phyloP scores from a whole-genome alignment of 92 coral and sea anemone species.

The Paragorgia papillata region DNA sequence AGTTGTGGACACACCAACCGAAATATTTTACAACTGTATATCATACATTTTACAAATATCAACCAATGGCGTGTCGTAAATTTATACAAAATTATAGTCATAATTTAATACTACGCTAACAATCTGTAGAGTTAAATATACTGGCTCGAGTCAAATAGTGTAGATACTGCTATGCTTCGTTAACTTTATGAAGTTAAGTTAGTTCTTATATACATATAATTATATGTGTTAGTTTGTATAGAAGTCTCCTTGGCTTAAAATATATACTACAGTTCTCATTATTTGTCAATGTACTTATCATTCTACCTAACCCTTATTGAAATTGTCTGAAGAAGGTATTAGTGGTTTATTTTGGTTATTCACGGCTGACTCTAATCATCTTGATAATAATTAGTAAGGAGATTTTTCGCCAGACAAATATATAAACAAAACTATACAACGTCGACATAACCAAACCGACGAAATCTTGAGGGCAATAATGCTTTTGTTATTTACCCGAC shows the following conservation, averaged over 20 bases:
- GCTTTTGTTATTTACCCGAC: slow-evolving; percentile 7
- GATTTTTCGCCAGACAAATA: slow-evolving; percentile 15
- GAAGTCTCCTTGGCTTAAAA: too few relatives aligned
- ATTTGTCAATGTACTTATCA: too few relatives aligned
- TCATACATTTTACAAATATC: slow-evolving; percentile 36
- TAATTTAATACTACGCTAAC: slow-evolving; percentile 2
- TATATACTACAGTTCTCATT: too few relatives aligned
- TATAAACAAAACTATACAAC: slow-evolving; percentile 12
- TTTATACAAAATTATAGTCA: slow-evolving; percentile 9
- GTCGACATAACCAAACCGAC: not conserved
- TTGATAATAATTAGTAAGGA: not conserved
- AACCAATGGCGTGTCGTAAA: slow-evolving; percentile 6
- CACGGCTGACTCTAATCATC: too few relatives aligned
- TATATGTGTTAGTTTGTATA: too few relatives aligned
- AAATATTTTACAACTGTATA: slow-evolving; percentile 34
- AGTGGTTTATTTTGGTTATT: too few relatives aligned
- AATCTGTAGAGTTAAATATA: not conserved
- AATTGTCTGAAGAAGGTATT: too few relatives aligned
- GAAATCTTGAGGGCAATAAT: not conserved
- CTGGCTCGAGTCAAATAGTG: not conserved
- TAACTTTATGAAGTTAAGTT: not conserved
- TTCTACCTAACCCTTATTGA: too few relatives aligned
- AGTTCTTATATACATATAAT: too few relatives aligned
- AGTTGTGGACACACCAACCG: slow-evolving; percentile 19
- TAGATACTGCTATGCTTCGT: too few relatives aligned